Conservation (phyloP, 2,888 invertebrate species). For the Lomographa bimaculata region DNA sequence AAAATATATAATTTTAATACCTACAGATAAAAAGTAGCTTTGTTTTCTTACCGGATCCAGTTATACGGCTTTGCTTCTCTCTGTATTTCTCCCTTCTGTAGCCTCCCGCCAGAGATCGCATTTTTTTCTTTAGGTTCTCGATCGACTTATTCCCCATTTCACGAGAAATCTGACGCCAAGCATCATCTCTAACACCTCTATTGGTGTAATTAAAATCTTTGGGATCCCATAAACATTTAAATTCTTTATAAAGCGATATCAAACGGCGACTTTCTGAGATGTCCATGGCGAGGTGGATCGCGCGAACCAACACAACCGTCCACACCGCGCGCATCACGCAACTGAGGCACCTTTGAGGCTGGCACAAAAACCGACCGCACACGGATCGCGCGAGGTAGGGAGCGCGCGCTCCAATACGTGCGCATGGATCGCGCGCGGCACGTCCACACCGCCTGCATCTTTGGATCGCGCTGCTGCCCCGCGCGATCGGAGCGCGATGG, state of each 20-base stretch:
- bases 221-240: constrained; percentile 38
- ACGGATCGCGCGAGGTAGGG: too few species aligned
- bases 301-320: constrained; percentile 6
- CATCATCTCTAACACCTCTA: constrained; percentile 40
- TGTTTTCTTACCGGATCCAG: constrained; percentile 32
- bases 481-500: too few species aligned
- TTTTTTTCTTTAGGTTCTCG: constrained; percentile 33
- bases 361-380: too few species aligned
- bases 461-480: too few species aligned
- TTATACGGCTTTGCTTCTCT: constrained; percentile 33
- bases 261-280: constrained; percentile 28
- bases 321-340: too few species aligned
- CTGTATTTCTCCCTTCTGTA: constrained; percentile 34
- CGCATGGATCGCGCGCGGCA: too few species aligned
- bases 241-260: constrained; percentile 27
- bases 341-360: too few species aligned
- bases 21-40: too few species aligned
- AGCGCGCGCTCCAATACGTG: too few species aligned
- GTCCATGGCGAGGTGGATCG: constrained; percentile 12
- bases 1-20: too few species aligned
- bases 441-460: too few species aligned
- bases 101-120: constrained; percentile 33
- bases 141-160: constrained; percentile 22
- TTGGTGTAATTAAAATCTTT: constrained; percentile 34
- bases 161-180: constrained; percentile 31